Evolutionary conservation across 2,888 invertebrate genomes (phyloP).

Genomic region (Tetragnatha montana): DNA sequence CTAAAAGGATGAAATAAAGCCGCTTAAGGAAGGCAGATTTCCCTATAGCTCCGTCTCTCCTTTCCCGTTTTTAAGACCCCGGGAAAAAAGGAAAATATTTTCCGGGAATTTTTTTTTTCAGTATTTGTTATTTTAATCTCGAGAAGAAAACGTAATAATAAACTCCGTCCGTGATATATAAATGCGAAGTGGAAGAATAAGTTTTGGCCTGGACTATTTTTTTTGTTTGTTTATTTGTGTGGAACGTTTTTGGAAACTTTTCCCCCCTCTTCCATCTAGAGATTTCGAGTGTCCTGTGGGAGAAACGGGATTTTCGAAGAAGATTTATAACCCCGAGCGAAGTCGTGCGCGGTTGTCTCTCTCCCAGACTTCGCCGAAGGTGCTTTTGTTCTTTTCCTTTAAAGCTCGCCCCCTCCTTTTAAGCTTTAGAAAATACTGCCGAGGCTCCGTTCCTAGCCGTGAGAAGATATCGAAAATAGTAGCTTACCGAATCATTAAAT

Average conservation of each 20-base stretch:
- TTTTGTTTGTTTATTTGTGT: conserved; percentile 20
- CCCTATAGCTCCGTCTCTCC: conserved; percentile 16
- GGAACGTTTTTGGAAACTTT: conserved; percentile 15
- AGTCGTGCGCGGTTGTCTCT: conserved; percentile 55
- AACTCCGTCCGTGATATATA: conserved; percentile 49
- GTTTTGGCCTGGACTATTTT: conserved; percentile 37
- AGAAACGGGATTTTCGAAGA: conserved; percentile 62
- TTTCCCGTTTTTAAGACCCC: conserved; percentile 46
- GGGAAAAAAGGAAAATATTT: conserved; percentile 31
- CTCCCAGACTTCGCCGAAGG: conserved; percentile 28
- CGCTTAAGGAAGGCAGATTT: conserved; percentile 50
- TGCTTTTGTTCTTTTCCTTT: not conserved
- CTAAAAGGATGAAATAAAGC: conserved; percentile 57
- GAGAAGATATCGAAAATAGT: not conserved
- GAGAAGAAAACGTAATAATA: conserved; percentile 18
- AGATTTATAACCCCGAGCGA: conserved; percentile 63
- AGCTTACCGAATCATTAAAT: not conserved
- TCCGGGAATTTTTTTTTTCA: conserved; percentile 14
- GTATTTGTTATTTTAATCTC: conserved; percentile 23
- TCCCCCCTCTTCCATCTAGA: conserved; percentile 8
- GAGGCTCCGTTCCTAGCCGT: not conserved
- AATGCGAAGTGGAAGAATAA: conserved; percentile 59
- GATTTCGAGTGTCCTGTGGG: conserved; percentile 47
- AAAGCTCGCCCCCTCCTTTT: not conserved
- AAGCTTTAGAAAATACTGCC: not conserved